Evolutionary conservation across 2,888 invertebrate genomes (phyloP).

Genomic region (Tricholauxania praeusta): DNA sequence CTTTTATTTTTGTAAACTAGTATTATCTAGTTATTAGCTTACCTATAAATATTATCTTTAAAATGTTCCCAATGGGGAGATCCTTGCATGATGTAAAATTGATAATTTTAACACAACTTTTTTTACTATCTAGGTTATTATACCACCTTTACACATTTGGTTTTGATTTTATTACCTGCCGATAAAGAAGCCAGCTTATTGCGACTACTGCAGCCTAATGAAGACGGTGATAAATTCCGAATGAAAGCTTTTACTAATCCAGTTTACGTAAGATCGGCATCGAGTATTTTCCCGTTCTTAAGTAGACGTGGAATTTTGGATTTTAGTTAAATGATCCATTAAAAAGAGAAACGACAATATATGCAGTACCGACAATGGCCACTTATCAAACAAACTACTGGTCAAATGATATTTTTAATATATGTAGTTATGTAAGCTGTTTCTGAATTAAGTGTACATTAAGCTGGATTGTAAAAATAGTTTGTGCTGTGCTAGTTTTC

Average conservation of each 20-base stretch:
- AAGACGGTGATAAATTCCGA: slow-evolving; percentile 59
- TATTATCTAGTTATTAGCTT: no score
- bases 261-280: slow-evolving; percentile 59
- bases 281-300: slow-evolving; percentile 62
- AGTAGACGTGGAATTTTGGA: slow-evolving; percentile 60
- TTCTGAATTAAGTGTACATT: neutral
- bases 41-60: no score
- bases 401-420: slow-evolving; percentile 2
- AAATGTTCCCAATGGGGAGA: no score
- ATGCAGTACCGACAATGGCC: slow-evolving; percentile 16
- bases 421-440: neutral
- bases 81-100: neutral
- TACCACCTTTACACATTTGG: slow-evolving; percentile 57
- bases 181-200: slow-evolving; percentile 58
- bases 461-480: no score
- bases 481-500: no score
- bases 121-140: slow-evolving; percentile 53
- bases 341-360: neutral
- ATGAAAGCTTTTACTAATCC: slow-evolving; percentile 61
- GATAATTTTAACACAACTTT: slow-evolving; percentile 12
- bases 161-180: slow-evolving; percentile 59
- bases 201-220: slow-evolving; percentile 55
- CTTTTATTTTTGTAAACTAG: no score
- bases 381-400: slow-evolving; percentile 26
- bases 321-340: slow-evolving; percentile 43